Percentiles rank a stretch among this genome's conserved stretches.
These are phyloP conservation scores for Zaprionus lineosus DNA, from an alignment of 2,888 invertebrate genomes.

Conservation along the genomic window DNA sequence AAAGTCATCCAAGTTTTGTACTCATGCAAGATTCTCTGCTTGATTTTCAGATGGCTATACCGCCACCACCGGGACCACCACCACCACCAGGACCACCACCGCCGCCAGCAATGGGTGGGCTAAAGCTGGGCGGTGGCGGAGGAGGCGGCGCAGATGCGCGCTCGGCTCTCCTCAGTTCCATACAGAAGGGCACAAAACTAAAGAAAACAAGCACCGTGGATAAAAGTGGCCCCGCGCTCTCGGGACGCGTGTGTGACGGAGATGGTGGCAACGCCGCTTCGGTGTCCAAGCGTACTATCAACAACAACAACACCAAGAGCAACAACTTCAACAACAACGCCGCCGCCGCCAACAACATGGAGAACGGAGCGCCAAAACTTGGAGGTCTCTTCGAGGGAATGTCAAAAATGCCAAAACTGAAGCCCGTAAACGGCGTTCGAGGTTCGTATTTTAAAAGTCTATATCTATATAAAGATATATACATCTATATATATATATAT, in stretches of 20 bases:
- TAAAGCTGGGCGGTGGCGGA: constrained; percentile 72
- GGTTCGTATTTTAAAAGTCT: too few relatives aligned
- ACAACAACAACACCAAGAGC: constrained; percentile 55
- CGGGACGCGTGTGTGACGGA: constrained; percentile 83
- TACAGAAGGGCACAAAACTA: constrained; percentile 90
- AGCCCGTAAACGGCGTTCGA: constrained; percentile 82
- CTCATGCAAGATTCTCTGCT: background rate
- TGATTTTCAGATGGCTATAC: constrained; percentile 83
- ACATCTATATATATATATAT: background rate
- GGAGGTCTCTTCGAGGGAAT: constrained; percentile 82
- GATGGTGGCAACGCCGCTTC: constrained; percentile 19
- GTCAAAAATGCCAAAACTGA: constrained; percentile 82
- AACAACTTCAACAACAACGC: constrained; percentile 48
- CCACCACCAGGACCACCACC: constrained; percentile 87
- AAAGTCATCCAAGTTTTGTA: background rate
- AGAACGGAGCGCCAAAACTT: constrained; percentile 81
- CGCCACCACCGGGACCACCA: constrained; percentile 85
- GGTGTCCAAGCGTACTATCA: constrained; percentile 44
- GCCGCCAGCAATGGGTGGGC: constrained; percentile 83
- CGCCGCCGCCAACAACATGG: constrained; percentile 51
- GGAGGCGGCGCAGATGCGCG: constrained; percentile 85
- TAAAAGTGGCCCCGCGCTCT: constrained; percentile 91
- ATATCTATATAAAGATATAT: background rate
- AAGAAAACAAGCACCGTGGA: constrained; percentile 95
- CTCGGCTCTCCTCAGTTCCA: constrained; percentile 90